Percentiles rank a stretch among this genome's conserved stretches.
These are phyloP conservation scores for Eulemur coronatus DNA, from an alignment of 2,797 vertebrate species.

Conservation along the genomic window DNA sequence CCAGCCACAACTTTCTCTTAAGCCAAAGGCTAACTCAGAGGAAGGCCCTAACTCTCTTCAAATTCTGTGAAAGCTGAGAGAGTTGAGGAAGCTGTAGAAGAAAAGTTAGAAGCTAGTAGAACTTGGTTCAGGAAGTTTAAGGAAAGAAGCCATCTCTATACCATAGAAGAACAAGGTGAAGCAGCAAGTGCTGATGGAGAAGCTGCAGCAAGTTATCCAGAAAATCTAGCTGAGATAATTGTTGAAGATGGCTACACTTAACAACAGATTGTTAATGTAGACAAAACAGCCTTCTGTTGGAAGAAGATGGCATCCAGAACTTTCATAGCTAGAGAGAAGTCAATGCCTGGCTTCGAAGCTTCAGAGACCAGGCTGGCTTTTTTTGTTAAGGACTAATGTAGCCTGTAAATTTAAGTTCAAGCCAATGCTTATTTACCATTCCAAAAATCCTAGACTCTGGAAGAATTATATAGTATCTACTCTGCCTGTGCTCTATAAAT, in stretches of 20 bases:
- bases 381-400: neutral
- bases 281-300: neutral
- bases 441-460: neutral
- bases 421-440: neutral
- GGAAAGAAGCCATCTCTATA: neutral
- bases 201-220: neutral
- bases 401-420: neutral
- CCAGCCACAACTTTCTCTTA: neutral
- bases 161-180: neutral
- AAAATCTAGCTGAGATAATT: neutral
- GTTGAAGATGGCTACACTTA: neutral
- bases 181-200: neutral
- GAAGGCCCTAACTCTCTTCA: neutral
- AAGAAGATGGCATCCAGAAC: neutral
- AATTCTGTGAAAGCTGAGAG: neutral
- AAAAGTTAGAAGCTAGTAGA: neutral
- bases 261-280: neutral
- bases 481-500: neutral
- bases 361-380: neutral
- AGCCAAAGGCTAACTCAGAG: neutral
- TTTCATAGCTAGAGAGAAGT: neutral
- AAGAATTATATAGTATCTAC: neutral
- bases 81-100: neutral
- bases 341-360: neutral
- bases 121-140: neutral